Conservation (phyloP, 2,797 vertebrate species). For the Protosalanx chinensis region DNA sequence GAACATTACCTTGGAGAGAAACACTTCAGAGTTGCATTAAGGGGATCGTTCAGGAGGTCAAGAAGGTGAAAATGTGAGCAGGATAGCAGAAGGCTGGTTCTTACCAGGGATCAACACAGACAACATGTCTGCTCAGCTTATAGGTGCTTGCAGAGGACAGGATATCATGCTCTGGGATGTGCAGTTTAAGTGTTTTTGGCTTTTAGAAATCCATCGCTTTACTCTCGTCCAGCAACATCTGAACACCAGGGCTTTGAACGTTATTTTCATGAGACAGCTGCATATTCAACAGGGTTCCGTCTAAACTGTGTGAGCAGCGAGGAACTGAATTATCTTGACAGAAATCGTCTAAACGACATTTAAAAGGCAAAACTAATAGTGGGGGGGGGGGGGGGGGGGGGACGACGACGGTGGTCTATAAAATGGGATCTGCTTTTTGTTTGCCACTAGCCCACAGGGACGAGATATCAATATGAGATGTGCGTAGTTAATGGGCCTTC, state of each 20-base stretch:
- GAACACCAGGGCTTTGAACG: no score
- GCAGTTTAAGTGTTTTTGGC: neutral
- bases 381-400: no score
- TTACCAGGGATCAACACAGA: neutral
- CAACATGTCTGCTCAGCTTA: neutral
- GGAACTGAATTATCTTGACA: neutral
- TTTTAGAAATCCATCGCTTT: neutral
- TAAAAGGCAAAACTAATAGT: neutral
- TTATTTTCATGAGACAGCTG: neutral
- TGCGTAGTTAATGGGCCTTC: neutral
- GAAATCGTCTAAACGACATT: neutral
- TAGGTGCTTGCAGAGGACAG: constrained; percentile 9
- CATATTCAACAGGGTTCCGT: neutral
- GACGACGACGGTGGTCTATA: neutral
- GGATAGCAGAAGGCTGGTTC: constrained; percentile 22
- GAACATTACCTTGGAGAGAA: neutral
- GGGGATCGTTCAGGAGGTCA: constrained; percentile 4
- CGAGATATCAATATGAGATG: constrained; percentile 2
- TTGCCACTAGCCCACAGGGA: neutral
- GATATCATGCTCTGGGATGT: constrained; percentile 15
- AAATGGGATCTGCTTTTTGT: neutral
- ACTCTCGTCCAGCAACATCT: neutral
- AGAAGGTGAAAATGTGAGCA: constrained; percentile 27
- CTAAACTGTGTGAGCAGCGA: neutral
- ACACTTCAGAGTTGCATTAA: neutral